These are phyloP conservation scores for Xestia rhomboidea DNA, from an alignment of 2,888 invertebrate species.

Conservation along the genomic window DNA sequence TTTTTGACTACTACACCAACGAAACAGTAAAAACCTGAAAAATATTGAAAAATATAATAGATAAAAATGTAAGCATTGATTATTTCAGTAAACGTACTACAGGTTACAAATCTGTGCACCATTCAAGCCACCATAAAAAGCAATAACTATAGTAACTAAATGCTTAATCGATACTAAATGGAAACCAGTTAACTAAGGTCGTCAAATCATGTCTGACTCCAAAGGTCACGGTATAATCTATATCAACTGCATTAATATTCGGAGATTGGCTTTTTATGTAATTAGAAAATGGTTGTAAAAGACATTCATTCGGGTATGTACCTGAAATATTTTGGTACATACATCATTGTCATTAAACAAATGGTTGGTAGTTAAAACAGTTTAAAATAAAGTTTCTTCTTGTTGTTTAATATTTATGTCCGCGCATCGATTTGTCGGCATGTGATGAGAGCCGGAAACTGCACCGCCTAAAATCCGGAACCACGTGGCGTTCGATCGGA, in stretches of 20 bases:
- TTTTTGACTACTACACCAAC: not conserved
- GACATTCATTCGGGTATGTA: not conserved
- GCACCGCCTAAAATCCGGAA: not conserved
- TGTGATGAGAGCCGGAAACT: not conserved
- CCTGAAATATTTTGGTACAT: not conserved
- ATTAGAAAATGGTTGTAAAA: not conserved
- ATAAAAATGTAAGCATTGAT: not conserved
- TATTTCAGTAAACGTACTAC: not conserved
- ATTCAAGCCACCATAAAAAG: slow-evolving; percentile 4
- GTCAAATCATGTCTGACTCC: not conserved
- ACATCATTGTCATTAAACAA: not conserved
- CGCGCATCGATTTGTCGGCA: not conserved
- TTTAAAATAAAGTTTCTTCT: not conserved
- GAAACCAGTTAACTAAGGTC: not conserved
- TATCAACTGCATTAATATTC: slow-evolving; percentile 1
- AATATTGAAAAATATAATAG: too few species aligned
- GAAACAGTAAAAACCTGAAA: not conserved
- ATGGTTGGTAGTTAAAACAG: not conserved
- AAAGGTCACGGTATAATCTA: slow-evolving; percentile 23
- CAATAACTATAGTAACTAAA: slow-evolving; percentile 14
- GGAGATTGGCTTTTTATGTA: not conserved
- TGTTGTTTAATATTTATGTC: not conserved
- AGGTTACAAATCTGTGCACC: not conserved
- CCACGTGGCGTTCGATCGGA: not conserved
- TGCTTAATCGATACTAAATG: slow-evolving; percentile 28